These are phyloP conservation scores for Gnathonemus longibarbis DNA, from an alignment of 2,113 vertebrate genomes.

Conservation along the genomic window DNA sequence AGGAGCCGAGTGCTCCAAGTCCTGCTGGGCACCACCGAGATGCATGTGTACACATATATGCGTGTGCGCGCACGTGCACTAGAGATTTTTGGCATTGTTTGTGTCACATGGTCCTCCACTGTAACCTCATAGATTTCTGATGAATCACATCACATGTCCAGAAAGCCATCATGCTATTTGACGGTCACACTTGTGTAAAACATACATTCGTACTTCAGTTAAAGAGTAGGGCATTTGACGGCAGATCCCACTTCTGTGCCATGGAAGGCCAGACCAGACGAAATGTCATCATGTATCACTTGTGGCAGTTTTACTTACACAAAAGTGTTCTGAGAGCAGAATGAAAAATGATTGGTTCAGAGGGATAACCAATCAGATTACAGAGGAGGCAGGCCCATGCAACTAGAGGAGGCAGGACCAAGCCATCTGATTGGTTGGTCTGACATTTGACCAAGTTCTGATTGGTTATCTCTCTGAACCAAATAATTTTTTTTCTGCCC, in stretches of 20 bases:
- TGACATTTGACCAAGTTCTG: not conserved
- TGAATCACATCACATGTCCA: not conserved
- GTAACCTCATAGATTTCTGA: not conserved
- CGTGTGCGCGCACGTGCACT: not conserved
- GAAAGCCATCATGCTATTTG: not conserved
- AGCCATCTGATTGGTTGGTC: not conserved
- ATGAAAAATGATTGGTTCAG: too few relatives aligned
- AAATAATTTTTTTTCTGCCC: not conserved
- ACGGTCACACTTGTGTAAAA: not conserved
- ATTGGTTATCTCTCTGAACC: not conserved
- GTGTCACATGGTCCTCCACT: not conserved
- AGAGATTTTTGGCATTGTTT: not conserved
- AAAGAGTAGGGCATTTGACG: not conserved
- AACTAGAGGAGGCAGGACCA: not conserved
- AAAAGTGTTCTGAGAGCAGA: too few relatives aligned
- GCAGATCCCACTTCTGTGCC: not conserved
- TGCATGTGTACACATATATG: not conserved
- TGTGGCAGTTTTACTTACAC: too few relatives aligned
- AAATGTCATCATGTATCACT: not conserved
- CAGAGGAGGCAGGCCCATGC: not conserved
- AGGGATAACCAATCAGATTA: not conserved
- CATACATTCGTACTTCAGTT: not conserved
- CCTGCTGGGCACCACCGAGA: not conserved
- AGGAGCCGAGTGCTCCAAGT: not conserved
- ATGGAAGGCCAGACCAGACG: not conserved